Evolutionary conservation across 2,113 vertebrate species (phyloP).

Genomic region (Neolamprologus caudopunctatus): DNA sequence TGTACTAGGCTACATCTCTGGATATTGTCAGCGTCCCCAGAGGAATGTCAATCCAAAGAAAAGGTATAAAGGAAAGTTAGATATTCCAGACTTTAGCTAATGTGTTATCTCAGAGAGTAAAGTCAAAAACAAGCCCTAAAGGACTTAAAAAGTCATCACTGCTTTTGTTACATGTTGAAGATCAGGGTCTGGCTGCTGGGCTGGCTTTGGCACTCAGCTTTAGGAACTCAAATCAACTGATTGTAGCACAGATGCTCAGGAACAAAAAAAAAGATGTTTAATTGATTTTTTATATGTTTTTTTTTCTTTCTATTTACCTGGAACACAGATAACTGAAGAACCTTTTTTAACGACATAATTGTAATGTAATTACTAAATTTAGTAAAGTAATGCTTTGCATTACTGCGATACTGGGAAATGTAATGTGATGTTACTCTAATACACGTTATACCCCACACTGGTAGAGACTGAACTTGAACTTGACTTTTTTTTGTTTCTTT

Average conservation of each 20-base stretch:
- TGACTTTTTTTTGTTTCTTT: not conserved
- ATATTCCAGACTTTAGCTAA: constrained; percentile 31
- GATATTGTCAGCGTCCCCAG: constrained; percentile 39
- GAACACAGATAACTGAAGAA: not conserved
- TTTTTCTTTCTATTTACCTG: not conserved
- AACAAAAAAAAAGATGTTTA: not conserved
- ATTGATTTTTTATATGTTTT: not conserved
- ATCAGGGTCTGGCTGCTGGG: not conserved
- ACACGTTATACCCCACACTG: not conserved
- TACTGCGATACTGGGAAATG: not conserved
- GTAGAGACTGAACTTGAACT: not conserved
- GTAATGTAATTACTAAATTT: not conserved
- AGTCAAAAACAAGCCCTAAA: not conserved
- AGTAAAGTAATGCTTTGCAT: not conserved
- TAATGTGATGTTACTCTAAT: not conserved
- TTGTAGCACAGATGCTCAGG: not conserved
- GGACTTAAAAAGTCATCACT: not conserved
- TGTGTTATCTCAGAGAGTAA: constrained; percentile 5
- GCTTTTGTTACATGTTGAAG: not conserved
- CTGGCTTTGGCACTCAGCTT: not conserved
- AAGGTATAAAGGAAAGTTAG: not conserved
- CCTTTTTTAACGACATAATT: not conserved
- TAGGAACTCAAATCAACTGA: not conserved
- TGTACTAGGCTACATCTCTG: constrained; percentile 47
- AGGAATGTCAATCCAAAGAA: constrained; percentile 45